A percentile compares a stretch with the other conserved stretches of the same genome.
These are phyloP conservation scores for Trichopoda pennipes DNA, from an alignment of 2,888 invertebrate genomes.

Conservation along the genomic window DNA sequence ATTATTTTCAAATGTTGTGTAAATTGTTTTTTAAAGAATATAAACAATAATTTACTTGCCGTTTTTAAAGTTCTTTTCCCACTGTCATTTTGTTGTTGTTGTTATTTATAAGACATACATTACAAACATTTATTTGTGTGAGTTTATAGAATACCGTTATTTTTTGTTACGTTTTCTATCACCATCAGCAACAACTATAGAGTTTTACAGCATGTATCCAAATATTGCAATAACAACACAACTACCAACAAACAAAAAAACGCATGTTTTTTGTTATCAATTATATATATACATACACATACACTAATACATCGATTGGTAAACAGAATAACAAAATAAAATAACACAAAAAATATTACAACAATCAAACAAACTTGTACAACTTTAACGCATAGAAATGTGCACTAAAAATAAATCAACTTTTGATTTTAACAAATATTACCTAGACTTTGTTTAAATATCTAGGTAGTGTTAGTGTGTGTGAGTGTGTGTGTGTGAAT, in stretches of 20 bases:
- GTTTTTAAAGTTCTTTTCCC: background rate
- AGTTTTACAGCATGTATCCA: conserved; percentile 39
- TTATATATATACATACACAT: conserved; percentile 3
- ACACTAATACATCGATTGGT: background rate
- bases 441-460: conserved; percentile 41
- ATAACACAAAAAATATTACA: conserved; percentile 16
- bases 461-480: background rate
- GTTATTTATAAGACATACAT: conserved; percentile 17
- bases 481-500: background rate
- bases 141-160: background rate
- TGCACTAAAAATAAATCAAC: conserved; percentile 70
- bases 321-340: conserved; percentile 37
- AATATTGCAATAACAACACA: conserved; percentile 39
- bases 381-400: conserved; percentile 60
- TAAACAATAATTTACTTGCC: background rate
- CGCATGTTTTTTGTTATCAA: conserved; percentile 49
- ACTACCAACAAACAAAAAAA: conserved; percentile 23
- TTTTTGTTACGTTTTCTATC: conserved; percentile 27
- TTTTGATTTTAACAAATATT: conserved; percentile 68
- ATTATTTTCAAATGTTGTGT: too few species aligned
- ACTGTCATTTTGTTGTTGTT: conserved; percentile 31
- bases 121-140: background rate
- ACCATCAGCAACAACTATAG: conserved; percentile 40
- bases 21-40: too few species aligned
- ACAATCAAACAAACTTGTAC: conserved; percentile 31